Evolutionary conservation across 30 jellyfish, hydroid and myxozoan species (phyloP), one percentile per base, ranked within the genome.

Genomic region (Aurelia coerulea): DNA sequence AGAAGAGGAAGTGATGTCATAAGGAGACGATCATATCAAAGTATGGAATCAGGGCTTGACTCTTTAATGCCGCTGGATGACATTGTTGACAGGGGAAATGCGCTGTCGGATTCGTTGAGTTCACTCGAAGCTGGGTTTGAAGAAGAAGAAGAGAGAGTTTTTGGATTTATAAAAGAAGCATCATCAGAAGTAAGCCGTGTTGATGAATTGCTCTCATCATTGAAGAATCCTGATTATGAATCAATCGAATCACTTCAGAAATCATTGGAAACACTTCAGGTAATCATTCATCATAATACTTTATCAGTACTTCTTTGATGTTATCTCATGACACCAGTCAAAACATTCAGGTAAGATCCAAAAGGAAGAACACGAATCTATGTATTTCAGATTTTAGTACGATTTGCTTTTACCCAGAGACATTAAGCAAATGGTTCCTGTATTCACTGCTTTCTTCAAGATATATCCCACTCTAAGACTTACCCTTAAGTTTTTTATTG

Each of bases 211-310:
- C 82, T 84, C 13, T 77, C 81, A 15, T 84, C 93, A 39, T 46
- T 70, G 8, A 29, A 50, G 70, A n/a, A 64, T 63, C 59, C 69
- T 19, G 93, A 73, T 50, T 59, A 71, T 17, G 73, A 73, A 51
- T 84, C 93, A 17, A 73, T 84, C 8, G 87, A 64, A 73, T 84
- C 93, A 74, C 76, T 84, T 68, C 77, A 70, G 34, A 23, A 50
- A 33, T 72, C 93, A 19, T 39, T 84, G 65, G 74, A 72, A 11
- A 73, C 83, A 0, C 67, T 84, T 10, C 78, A 84, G 77, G 93
- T 84, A 84, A 35, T 34, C 64, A 17, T 6, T 9, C 6, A 39
- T 39, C 51, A 39, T 9, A 39, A 39, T 39, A 39, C 1, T 39
- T 39, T 39, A 3, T 39, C 6, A 39, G 8, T 9, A 0, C 1